Evolutionary conservation across 2,797 vertebrate genomes (phyloP).

Genomic region (Malurus splendens): DNA sequence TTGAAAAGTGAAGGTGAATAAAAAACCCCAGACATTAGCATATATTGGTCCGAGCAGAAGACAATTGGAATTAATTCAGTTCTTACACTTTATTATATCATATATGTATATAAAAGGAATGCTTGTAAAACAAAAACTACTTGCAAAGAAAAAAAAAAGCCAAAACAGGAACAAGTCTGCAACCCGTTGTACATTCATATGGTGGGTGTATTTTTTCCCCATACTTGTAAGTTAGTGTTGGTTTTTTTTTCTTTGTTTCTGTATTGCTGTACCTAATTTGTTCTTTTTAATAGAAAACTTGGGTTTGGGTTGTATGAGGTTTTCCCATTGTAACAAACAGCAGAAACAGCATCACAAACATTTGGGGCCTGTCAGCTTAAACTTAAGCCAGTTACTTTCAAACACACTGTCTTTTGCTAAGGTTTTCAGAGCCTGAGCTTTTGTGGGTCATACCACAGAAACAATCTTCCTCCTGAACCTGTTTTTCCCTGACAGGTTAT

Average conservation of each 20-base stretch:
- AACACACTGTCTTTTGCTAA: not conserved
- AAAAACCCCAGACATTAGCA: not conserved
- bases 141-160: not conserved
- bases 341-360: not conserved
- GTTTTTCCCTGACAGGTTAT: not conserved
- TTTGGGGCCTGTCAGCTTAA: not conserved
- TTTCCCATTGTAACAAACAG: not conserved
- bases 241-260: not conserved
- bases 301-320: not conserved
- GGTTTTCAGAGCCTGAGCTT: not conserved
- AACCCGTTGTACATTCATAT: not conserved
- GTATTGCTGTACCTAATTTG: not conserved
- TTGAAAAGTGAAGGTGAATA: not conserved
- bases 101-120: not conserved
- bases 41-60: not conserved
- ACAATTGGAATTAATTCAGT: not conserved
- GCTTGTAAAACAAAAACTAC: not conserved
- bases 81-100: not conserved
- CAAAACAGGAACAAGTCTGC: not conserved
- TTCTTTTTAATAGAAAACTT: not conserved
- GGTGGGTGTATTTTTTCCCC: not conserved
- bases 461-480: not conserved
- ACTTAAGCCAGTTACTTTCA: not conserved
- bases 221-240: not conserved
- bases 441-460: not conserved